Percentiles rank a stretch among this genome's conserved stretches.
These are phyloP conservation scores for Sarcophaga variegata DNA, from an alignment of 2,888 invertebrate species.

Conservation along the genomic window DNA sequence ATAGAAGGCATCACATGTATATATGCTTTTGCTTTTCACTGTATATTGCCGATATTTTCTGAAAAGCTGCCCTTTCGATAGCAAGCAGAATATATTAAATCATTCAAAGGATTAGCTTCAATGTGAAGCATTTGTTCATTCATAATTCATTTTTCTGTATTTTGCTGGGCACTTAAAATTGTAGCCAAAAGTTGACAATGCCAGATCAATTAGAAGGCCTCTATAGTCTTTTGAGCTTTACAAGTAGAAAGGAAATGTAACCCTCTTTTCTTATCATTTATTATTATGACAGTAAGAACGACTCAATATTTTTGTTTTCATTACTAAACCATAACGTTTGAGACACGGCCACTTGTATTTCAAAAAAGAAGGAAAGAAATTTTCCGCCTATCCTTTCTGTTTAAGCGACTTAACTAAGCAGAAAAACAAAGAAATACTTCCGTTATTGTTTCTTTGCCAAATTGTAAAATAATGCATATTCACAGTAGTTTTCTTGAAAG, in stretches of 20 bases:
- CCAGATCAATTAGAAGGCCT: slow-evolving; percentile 52
- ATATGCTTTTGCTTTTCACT: too few relatives aligned
- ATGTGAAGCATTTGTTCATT: not conserved
- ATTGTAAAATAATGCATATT: slow-evolving; percentile 5
- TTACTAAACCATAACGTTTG: slow-evolving; percentile 22
- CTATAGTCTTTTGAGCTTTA: slow-evolving; percentile 39
- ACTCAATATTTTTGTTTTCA: slow-evolving; percentile 34
- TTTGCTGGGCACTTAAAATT: not conserved
- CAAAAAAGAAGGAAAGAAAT: too few relatives aligned
- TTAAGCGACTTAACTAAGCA: slow-evolving; percentile 62
- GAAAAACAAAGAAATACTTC: slow-evolving; percentile 25
- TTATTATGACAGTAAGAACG: slow-evolving; percentile 38
- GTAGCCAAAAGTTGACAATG: slow-evolving; percentile 17
- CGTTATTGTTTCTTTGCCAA: not conserved
- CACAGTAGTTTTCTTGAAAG: not conserved
- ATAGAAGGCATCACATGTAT: too few relatives aligned
- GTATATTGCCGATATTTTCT: too few relatives aligned
- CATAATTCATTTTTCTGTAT: not conserved
- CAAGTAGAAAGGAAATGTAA: slow-evolving; percentile 16
- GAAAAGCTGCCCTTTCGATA: too few relatives aligned
- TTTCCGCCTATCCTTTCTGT: slow-evolving; percentile 23
- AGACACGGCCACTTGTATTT: slow-evolving; percentile 42
- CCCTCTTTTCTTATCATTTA: slow-evolving; percentile 43
- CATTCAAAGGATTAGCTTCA: too few relatives aligned
- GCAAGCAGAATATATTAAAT: too few relatives aligned